Conservation (phyloP, 2,113 vertebrate genomes). For the Pedionomus torquatus region DNA sequence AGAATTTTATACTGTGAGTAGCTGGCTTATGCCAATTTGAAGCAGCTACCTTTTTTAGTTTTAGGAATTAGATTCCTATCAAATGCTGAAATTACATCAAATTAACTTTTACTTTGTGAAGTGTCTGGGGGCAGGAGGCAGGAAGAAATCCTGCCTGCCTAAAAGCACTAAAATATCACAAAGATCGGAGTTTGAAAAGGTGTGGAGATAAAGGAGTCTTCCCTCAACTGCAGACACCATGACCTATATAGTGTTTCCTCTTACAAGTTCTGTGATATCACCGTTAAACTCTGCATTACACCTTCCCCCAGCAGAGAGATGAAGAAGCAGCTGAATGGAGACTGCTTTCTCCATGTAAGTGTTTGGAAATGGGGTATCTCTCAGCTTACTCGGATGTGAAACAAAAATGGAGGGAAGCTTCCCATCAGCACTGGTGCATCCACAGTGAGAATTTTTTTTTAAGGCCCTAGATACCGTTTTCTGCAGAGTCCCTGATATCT, state of each 20-base stretch:
- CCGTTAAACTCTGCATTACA: neutral
- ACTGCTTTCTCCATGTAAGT: neutral
- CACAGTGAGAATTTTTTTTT: neutral
- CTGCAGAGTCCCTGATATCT: neutral
- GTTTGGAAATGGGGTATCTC: neutral
- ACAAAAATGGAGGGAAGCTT: neutral
- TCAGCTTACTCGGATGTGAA: neutral
- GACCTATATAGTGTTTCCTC: neutral
- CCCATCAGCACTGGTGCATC: neutral
- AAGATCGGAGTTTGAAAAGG: neutral
- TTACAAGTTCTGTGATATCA: neutral
- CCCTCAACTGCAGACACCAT: neutral
- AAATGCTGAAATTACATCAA: neutral
- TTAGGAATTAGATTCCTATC: neutral
- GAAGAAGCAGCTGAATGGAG: neutral
- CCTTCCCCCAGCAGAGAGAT: neutral
- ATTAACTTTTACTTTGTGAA: neutral
- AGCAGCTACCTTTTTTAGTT: neutral
- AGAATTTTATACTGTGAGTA: neutral
- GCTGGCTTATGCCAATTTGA: neutral
- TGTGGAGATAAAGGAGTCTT: neutral
- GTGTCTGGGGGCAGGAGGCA: neutral
- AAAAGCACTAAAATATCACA: neutral
- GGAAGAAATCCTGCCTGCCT: neutral
- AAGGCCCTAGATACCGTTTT: neutral